Base-by-base conservation (phyloP, 2,888 invertebrate genomes). In the Hermaeophaga mercurialis region DNA sequence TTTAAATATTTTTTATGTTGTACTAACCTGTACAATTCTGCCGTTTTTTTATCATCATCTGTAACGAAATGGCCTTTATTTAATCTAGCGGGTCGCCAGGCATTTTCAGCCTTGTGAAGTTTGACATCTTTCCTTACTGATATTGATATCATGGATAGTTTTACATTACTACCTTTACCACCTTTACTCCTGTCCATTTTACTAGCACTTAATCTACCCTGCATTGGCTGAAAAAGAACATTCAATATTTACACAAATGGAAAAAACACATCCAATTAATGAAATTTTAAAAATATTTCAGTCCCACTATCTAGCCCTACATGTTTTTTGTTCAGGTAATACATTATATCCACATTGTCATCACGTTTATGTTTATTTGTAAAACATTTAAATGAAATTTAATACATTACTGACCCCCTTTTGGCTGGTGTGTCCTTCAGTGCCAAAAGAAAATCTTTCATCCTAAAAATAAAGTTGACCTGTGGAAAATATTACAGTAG, bases 31-130 rank as follows among this genome's bases (percentile, higher is more conserved):
- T 90, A 87, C 50, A 95, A 77, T 33, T 88, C 88, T 81, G 78
- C 59, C 62, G 83, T 80, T 66, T 81, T 81, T 7, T 74, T 71
- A 5, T 81, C 79, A 1, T 81, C 81, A 44, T 80, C 80, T 12
- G 70, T 68, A 46, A 66, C 66, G 7, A 74, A 56, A 43, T 64
- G 74, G 14, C 59, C 59, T 73, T 58, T 77, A 63, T 80, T 82
- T 62, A 86, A 78, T 52, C 85, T 79, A 2, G 84, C 80, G 0
- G 96, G 95, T 69, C 89, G 90, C 96, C 96, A 96, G 0, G 96
- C 94, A 74, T 95, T 93, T 70, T 93, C 90, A 33, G 88, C 84
- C 74, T 90, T 89, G 70, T 90, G 89, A 1, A 95, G 80, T 74
- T 93, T 90, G 0, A 93, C 90, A 69, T 94, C 91, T 69, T 56